Conservation (phyloP, 1,140 invertebrate species). For the Rhopalosiphum maidis region DNA sequence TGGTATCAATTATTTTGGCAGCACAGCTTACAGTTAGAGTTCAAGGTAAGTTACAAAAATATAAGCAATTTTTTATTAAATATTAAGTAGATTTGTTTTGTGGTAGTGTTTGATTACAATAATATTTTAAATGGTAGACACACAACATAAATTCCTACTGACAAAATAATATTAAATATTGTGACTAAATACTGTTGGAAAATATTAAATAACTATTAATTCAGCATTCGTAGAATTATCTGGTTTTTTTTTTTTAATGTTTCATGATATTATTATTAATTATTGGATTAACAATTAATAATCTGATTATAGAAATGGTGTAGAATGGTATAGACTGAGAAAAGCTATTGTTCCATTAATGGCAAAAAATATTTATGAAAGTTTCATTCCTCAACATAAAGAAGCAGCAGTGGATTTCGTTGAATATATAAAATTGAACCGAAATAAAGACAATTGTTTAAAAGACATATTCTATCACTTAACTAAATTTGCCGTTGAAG, state of each 20-base stretch:
- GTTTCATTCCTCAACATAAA: conserved; percentile 61
- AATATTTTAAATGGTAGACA: not conserved
- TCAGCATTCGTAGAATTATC: not conserved
- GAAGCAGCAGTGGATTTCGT: conserved; percentile 62
- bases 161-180: not conserved
- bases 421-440: conserved; percentile 61
- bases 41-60: conserved; percentile 32
- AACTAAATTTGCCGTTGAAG: conserved; percentile 63
- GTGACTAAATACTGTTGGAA: not conserved
- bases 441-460: conserved; percentile 59
- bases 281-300: not conserved
- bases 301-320: conserved; percentile 61
- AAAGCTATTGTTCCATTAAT: conserved; percentile 62
- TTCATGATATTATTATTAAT: not conserved
- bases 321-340: conserved; percentile 63
- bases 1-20: not conserved
- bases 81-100: not conserved
- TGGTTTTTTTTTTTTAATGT: not conserved
- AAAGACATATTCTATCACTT: conserved; percentile 62
- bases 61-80: conserved; percentile 1
- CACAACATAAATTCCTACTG: not conserved
- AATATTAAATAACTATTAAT: not conserved
- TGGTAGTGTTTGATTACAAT: not conserved
- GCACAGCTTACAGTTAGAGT: not conserved
- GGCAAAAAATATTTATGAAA: conserved; percentile 60